A percentile compares a stretch with the other conserved stretches of the same genome.
Evolutionary conservation across 2,797 vertebrate species (phyloP).

Genomic region (Amblyraja radiata): DNA sequence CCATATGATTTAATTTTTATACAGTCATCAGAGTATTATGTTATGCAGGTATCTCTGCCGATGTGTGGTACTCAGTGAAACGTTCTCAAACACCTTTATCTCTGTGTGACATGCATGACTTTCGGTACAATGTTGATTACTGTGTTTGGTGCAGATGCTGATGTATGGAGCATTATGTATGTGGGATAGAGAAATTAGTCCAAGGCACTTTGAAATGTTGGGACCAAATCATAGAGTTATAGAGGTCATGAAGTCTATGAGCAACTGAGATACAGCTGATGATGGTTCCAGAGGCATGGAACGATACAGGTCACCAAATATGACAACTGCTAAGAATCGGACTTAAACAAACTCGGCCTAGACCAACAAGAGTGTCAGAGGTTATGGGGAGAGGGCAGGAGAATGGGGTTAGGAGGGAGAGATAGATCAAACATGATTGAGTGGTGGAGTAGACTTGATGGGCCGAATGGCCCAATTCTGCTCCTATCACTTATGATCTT

Average conservation of each 20-base stretch:
- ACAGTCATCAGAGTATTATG: background rate
- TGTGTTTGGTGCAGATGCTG: background rate
- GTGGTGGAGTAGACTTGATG: too few relatives aligned
- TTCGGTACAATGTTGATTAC: background rate
- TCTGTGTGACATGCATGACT: background rate
- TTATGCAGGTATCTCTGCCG: background rate
- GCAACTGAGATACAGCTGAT: background rate
- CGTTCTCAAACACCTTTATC: background rate
- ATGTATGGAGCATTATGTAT: background rate
- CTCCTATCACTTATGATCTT: too few relatives aligned
- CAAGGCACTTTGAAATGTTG: background rate
- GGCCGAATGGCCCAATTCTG: too few relatives aligned
- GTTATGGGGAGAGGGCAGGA: too few relatives aligned
- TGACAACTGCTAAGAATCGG: background rate
- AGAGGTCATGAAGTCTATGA: background rate
- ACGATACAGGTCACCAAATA: background rate
- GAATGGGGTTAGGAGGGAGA: too few relatives aligned
- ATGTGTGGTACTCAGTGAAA: background rate
- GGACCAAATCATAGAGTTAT: background rate
- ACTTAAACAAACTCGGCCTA: too few relatives aligned
- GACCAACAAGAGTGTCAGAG: background rate
- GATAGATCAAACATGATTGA: too few relatives aligned
- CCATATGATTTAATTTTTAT: constrained; percentile 2
- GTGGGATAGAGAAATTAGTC: background rate
- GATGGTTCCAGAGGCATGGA: background rate